Percentiles rank a stretch among this genome's conserved stretches.
Evolutionary conservation across 2,113 vertebrate species (phyloP).

Genomic region (Xiphophorus couchianus): DNA sequence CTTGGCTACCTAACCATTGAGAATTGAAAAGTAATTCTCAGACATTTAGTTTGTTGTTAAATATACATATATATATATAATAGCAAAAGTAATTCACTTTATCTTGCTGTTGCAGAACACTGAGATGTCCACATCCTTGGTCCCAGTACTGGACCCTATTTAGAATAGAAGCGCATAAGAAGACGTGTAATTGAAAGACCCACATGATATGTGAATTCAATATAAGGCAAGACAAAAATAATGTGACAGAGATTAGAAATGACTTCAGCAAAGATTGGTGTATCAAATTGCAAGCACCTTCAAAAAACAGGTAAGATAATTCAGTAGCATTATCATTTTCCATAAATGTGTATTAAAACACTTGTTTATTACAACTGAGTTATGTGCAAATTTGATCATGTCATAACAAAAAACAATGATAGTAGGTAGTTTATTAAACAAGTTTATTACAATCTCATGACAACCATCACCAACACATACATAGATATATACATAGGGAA

Average conservation of each 20-base stretch:
- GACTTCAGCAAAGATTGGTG: not conserved
- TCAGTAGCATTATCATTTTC: not conserved
- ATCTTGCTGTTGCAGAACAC: not conserved
- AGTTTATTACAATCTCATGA: not conserved
- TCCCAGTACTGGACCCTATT: not conserved
- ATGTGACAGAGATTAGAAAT: not conserved
- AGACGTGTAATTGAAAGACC: not conserved
- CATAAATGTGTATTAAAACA: not conserved
- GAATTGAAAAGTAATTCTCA: too few species aligned
- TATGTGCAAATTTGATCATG: not conserved
- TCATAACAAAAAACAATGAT: not conserved
- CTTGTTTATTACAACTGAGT: not conserved
- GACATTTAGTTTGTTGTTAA: too few species aligned
- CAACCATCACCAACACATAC: not conserved
- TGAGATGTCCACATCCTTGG: not conserved
- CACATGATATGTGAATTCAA: not conserved
- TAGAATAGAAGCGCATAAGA: not conserved
- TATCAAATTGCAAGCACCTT: not conserved
- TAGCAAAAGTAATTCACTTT: not conserved
- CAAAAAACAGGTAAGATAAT: not conserved
- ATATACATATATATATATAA: not conserved
- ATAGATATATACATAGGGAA: not conserved
- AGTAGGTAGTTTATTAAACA: not conserved
- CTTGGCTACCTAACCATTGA: too few species aligned
- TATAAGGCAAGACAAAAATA: not conserved